Base-by-base conservation (phyloP, 2,113 vertebrate genomes). In the Alosa alosa region DNA sequence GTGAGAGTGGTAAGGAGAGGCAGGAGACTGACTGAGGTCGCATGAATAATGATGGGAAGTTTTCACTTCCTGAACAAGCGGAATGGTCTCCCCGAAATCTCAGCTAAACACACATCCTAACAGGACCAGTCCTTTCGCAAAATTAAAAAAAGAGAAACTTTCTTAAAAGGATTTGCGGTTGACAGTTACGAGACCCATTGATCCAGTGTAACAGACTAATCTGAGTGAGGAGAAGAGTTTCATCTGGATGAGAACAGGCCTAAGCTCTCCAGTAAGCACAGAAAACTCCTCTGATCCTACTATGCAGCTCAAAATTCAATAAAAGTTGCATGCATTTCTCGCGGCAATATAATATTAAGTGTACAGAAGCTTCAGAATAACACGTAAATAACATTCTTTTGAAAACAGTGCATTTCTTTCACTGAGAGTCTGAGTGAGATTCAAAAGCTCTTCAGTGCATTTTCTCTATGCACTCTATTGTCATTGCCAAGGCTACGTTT, bases 31-130 rank as follows among this genome's bases (percentile, higher is more conserved):
- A 85, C 64, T 46, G 39, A 88, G 83, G 78, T 86, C 68, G 86
- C 81, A 72, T 83, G 84, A 88, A 89, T 90, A 90, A 87, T 86
- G 82, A 87, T 88, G 57, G 31, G 57, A 31, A 46, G 72, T 84
- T 83, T 85, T 64, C 85, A 75, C 52, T 86, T 52, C 64, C 60
- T 82, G 82, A 86, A 57, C 49, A 50, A 81, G 55, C 81, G 75
- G 52, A 85, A 84, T 8, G 41, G 86, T 81, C 36, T 36, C 84
- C 75, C 25, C 17, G 11, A 50, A 88, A 90, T 88, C 83, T 82
- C 64, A 20, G 68, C 64, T 83, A 87, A 87, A 89, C 86, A 25
- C n/a, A 64, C 60, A 25, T 64, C 60, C n/a, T 8, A 64, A 75
- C 25, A 75, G 68, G 1, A 75, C 68, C 25, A 3, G 10, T 13